These are phyloP conservation scores for Tenodera sinensis DNA, from an alignment of 2,888 invertebrate genomes.

Conservation along the genomic window DNA sequence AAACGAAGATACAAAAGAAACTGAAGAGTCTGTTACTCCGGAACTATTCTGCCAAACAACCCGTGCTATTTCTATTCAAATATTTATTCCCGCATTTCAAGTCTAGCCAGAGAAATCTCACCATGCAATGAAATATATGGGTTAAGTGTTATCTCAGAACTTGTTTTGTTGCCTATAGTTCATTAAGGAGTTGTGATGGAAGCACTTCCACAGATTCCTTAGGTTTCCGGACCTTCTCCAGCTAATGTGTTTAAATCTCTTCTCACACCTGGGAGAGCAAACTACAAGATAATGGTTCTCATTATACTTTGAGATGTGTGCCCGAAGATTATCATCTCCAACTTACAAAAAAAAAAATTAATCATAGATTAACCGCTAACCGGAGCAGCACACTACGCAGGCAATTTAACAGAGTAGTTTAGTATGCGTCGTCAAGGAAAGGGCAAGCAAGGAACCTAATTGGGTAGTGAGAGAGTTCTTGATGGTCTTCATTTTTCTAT, in stretches of 20 bases:
- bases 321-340: background rate
- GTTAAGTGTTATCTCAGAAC: too few relatives aligned
- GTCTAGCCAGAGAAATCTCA: too few relatives aligned
- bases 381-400: background rate
- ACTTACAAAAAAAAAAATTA: background rate
- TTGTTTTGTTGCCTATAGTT: background rate
- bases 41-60: too few relatives aligned
- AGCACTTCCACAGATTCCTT: background rate
- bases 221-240: background rate
- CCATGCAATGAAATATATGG: too few relatives aligned
- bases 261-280: background rate
- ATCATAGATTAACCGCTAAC: slow-evolving; percentile 8
- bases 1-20: too few relatives aligned
- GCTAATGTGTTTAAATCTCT: background rate
- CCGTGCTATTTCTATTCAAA: too few relatives aligned
- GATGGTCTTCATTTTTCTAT: background rate
- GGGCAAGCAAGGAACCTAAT: background rate
- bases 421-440: background rate
- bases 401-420: background rate
- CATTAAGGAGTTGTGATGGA: background rate
- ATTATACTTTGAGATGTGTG: slow-evolving; percentile 15
- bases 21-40: too few relatives aligned
- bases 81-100: too few relatives aligned
- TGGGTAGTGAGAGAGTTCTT: background rate
- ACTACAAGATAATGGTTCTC: background rate